Evolutionary conservation across 2,797 vertebrate genomes (phyloP), one percentile per base, ranked within the genome.

Genomic region (Sebastes taczanowskii): DNA sequence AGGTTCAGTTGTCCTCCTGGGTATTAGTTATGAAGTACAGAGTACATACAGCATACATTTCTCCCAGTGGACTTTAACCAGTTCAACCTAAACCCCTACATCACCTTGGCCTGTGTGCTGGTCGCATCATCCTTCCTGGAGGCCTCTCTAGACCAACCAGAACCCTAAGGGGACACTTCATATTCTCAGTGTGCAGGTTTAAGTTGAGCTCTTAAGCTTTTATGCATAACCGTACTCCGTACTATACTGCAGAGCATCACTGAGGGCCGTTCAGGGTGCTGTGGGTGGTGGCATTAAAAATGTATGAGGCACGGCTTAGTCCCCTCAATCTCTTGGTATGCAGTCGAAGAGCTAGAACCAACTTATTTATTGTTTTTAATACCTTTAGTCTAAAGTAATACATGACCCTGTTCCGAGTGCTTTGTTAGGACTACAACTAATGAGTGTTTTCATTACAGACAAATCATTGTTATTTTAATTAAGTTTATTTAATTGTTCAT

Each of bases 261-360:
- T 27, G 63, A 63, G 34, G 52, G 42, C 22, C 75, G 42, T 20
- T 62, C 75, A 74, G 63, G 27, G 38, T 52, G 4, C 65, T 66
- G 76, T 77, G 71, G 69, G 55, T 38, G 81, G 70, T 35, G 55
- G 13, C 71, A 68, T 89, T 77, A 81, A 89, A 81, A 67, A 87
- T 81, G 74, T 56, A 87, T 83, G 78, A 87, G 76, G 29, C 58
- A 27, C 56, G 22, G n/a, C 71, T 80, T 38, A 35, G 52, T 74
- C 56, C 53, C 34, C 71, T 80, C 34, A 64, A 6, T 66, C 9
- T 83, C 55, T 58, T 52, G 16, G 32, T 25, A 25, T 16, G 29
- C 63, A 25, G 58, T 77, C 66, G 22, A 61, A 22, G 18, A 74
- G 52, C 18, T 2, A 18, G 11, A 0, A 3, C 23, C 23, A 11